Base-by-base conservation (phyloP, 2,797 vertebrate genomes). In the Microhierax caerulescens region DNA sequence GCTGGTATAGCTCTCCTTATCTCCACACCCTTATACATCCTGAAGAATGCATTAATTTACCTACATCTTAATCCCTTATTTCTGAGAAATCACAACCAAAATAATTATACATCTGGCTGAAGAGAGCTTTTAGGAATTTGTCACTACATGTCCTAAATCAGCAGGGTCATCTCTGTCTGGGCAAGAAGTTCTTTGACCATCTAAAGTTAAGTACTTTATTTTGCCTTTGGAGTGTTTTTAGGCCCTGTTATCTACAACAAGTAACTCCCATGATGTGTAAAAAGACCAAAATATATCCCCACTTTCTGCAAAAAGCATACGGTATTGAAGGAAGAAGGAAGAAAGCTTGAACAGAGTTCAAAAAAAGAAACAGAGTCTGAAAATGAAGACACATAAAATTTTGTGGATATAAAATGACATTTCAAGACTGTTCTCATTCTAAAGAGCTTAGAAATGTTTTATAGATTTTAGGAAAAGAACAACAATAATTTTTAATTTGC, bases 1-100 rank as follows among this genome's bases (percentile, higher is more conserved):
- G 4, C 16, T 85, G 6, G 6, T 50, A 39, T 53, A 15, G 39
- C 2, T 82, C 56, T 45, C 8, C 57, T 90, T 68, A 69, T 28
- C 30, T 30, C 30, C 21, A 27, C 13, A 53, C 8, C 37, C 17
- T 92, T 80, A n/a, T n/a, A 4, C 25, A 80, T 10, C 22, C 48
- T 64, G 20, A 88, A 85, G 20, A 48, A 41, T 43, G 2, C 24
- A n/a, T 9, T 76, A 32, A 30, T 72, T 80, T 90, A 51, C 20
- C 32, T 41, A 10, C 13, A 69, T 19, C 13, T 82, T 74, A 87
- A 67, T 43, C 24, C 22, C 25, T 51, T 6, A 24, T 82, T 91
- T 89, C 59, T 74, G 68, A 83, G 41, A 79, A 96, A 92, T 54
- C 6, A 22, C 37, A 32, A 37, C 61, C 32, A 78, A 84, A 92